Evolutionary conservation across 2,797 vertebrate species (phyloP).

Genomic region (Clarias laeviceps): DNA sequence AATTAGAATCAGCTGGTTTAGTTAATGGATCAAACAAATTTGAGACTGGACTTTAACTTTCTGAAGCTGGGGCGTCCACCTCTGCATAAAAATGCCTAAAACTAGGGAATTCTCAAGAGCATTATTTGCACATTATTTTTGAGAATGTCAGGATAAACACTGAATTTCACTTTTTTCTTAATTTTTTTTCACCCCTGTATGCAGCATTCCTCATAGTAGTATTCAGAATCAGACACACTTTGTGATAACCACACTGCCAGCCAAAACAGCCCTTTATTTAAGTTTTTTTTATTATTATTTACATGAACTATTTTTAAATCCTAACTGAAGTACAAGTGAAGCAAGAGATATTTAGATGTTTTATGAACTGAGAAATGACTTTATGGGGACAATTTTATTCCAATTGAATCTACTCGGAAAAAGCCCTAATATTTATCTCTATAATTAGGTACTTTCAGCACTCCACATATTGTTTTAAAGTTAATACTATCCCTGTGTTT

Average conservation of each 20-base stretch:
- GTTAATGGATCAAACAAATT: too few species aligned
- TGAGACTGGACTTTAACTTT: too few species aligned
- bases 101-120: too few species aligned
- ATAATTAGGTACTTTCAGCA: not conserved
- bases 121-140: too few species aligned
- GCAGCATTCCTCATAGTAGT: not conserved
- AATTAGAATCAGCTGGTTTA: too few species aligned
- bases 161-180: too few species aligned
- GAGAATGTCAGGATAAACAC: too few species aligned
- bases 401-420: not conserved
- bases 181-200: not conserved
- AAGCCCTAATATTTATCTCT: not conserved
- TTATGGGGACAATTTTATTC: not conserved
- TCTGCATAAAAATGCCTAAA: too few species aligned
- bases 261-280: not conserved
- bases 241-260: not conserved
- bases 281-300: not conserved
- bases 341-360: not conserved
- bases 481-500: not conserved
- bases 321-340: not conserved
- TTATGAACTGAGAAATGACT: not conserved
- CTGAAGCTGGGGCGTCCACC: too few species aligned
- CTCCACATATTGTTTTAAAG: not conserved
- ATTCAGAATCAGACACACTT: not conserved
- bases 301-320: not conserved